Percentiles rank a stretch among this genome's conserved stretches.
Evolutionary conservation across 2,888 invertebrate species (phyloP).

Genomic region (Hedychridium roseum): DNA sequence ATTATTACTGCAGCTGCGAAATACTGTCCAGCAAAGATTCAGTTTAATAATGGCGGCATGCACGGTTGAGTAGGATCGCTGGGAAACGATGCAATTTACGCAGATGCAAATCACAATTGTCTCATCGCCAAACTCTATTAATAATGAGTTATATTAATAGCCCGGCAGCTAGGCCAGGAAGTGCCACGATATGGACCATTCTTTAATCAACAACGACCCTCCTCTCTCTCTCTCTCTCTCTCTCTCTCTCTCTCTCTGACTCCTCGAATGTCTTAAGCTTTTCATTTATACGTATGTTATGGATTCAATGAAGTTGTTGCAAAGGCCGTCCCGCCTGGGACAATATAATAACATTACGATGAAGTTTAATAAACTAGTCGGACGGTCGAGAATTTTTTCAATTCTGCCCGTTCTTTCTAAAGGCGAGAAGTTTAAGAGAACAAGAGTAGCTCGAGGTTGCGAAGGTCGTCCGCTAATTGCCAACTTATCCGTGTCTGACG

Average conservation of each 20-base stretch:
- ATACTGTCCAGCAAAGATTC: no score
- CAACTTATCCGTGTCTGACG: constrained; percentile 40
- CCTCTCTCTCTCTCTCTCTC: constrained; percentile 7
- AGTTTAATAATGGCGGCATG: no score
- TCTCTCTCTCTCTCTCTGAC: constrained; percentile 5
- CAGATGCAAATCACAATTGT: constrained; percentile 36
- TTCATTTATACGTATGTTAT: background rate
- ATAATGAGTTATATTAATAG: constrained; percentile 50
- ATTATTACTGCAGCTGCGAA: no score
- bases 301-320: background rate
- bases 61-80: no score
- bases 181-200: no score
- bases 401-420: no score
- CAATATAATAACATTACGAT: no score
- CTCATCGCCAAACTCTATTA: constrained; percentile 39
- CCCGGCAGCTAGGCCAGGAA: no score
- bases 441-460: constrained; percentile 39
- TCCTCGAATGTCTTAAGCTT: background rate
- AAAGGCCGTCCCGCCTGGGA: no score
- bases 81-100: no score
- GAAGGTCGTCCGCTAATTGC: constrained; percentile 43
- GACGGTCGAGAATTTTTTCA: constrained; percentile 4
- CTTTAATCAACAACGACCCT: no score
- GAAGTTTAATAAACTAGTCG: background rate
- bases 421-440: constrained; percentile 30